These are phyloP conservation scores for Tipula vernalis DNA, from an alignment of 2,888 invertebrate genomes.

Conservation along the genomic window DNA sequence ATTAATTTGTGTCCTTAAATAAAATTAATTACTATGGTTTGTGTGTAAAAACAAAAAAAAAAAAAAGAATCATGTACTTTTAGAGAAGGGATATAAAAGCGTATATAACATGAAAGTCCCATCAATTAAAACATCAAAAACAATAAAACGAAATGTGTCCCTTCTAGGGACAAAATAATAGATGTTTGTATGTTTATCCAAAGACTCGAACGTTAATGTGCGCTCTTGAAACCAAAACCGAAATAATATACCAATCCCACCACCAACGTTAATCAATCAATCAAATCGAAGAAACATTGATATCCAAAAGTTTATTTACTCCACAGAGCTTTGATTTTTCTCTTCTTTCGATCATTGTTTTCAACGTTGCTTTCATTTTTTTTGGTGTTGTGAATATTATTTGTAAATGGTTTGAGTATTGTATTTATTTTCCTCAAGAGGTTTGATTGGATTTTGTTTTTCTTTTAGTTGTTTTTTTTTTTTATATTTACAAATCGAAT, in stretches of 20 bases:
- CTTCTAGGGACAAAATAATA: not conserved
- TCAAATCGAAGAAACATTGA: not conserved
- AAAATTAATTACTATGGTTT: not conserved
- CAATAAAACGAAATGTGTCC: not conserved
- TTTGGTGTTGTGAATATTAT: not conserved
- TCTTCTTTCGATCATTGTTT: not conserved
- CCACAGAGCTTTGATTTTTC: not conserved
- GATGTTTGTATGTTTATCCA: not conserved
- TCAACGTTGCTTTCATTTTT: not conserved
- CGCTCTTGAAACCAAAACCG: not conserved
- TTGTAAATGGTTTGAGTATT: not conserved
- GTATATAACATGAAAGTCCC: not conserved
- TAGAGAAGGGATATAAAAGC: not conserved
- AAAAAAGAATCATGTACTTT: not conserved
- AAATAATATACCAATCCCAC: not conserved
- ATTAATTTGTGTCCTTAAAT: not conserved
- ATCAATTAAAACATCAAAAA: constrained; percentile 4
- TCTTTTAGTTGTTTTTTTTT: not conserved
- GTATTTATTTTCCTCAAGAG: not conserved
- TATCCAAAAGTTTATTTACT: not conserved
- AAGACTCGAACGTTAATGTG: not conserved
- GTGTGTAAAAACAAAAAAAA: not conserved
- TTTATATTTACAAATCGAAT: not conserved
- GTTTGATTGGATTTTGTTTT: not conserved
- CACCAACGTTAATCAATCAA: not conserved